phyloP scores from a whole-genome alignment of 2,888 invertebrate species.

The Bedellia somnulentella region DNA sequence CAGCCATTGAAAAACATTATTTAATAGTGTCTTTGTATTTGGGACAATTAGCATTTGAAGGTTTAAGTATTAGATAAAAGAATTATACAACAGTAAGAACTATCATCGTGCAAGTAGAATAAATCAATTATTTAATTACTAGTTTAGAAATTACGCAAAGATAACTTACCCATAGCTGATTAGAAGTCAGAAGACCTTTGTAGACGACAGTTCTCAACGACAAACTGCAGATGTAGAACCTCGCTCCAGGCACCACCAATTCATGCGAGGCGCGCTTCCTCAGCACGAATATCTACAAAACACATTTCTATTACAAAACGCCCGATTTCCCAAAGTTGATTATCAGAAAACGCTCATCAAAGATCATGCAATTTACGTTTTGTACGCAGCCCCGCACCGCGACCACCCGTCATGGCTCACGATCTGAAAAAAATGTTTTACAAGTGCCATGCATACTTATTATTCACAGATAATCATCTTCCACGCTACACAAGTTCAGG shows the following conservation, averaged over 20 bases:
- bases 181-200: conserved; percentile 95
- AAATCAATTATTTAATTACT: too few relatives aligned
- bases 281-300: conserved; percentile 80
- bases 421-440: conserved; percentile 45
- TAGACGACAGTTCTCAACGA: conserved; percentile 90
- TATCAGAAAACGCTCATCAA: conserved; percentile 3
- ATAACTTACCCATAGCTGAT: conserved; percentile 77
- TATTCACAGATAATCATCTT: conserved; percentile 1
- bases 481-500: conserved; percentile 3
- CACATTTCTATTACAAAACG: not conserved
- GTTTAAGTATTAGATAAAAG: too few relatives aligned
- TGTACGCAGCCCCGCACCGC: conserved; percentile 30
- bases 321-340: conserved; percentile 10
- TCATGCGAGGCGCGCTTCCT: conserved; percentile 92
- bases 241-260: conserved; percentile 79
- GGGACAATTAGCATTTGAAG: too few relatives aligned
- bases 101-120: too few relatives aligned
- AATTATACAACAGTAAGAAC: too few relatives aligned
- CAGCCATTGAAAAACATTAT: too few relatives aligned
- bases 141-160: too few relatives aligned
- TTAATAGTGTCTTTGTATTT: too few relatives aligned
- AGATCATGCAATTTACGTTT: conserved; percentile 29
- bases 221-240: conserved; percentile 96
- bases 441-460: conserved; percentile 31
- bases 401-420: too few relatives aligned